Conservation (phyloP, 2,888 invertebrate species). For the Panopea generosa region DNA sequence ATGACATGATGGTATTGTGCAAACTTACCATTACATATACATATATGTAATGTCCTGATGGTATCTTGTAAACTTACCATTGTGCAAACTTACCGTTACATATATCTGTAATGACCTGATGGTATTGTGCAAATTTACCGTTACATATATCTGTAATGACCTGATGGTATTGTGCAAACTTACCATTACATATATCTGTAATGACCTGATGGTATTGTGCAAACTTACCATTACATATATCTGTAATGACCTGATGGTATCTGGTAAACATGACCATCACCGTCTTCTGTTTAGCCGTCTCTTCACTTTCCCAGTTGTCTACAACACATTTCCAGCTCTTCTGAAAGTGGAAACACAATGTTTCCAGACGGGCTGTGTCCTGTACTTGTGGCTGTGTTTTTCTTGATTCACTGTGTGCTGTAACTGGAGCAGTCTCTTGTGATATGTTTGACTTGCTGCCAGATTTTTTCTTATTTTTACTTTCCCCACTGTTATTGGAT, state of each 20-base stretch:
- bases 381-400: constrained; percentile 10
- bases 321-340: constrained; percentile 32
- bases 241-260: constrained; percentile 27
- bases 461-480: constrained; percentile 3
- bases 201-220: too few species aligned
- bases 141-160: too few species aligned
- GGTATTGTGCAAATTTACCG: too few species aligned
- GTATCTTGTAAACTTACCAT: too few species aligned
- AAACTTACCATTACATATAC: too few species aligned
- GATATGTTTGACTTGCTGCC: background rate
- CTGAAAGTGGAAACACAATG: constrained; percentile 28
- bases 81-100: too few species aligned
- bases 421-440: background rate
- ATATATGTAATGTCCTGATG: too few species aligned
- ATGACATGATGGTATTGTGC: too few species aligned
- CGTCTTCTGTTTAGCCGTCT: background rate
- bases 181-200: too few species aligned
- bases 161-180: too few species aligned
- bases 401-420: background rate
- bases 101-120: too few species aligned
- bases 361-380: background rate
- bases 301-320: constrained; percentile 16
- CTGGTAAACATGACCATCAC: constrained; percentile 14
- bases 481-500: background rate
- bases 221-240: constrained; percentile 41